A percentile compares a stretch with the other conserved stretches of the same genome.
These are phyloP conservation scores for Platygyra sinensis DNA, from an alignment of 64 coral and sea anemone species.

Conservation along the genomic window DNA sequence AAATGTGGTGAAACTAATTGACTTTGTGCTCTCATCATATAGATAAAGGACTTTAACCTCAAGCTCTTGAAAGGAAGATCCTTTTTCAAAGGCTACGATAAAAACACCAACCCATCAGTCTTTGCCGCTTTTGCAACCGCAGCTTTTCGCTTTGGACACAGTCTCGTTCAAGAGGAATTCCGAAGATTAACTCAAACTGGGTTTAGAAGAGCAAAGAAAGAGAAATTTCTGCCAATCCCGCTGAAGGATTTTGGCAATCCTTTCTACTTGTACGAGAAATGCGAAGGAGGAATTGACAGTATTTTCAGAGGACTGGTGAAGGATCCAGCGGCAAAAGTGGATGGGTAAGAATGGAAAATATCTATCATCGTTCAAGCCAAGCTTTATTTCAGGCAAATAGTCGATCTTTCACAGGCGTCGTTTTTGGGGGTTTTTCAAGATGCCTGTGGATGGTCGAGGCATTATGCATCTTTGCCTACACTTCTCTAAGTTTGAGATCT, in stretches of 20 bases:
- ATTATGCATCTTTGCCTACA: too few relatives aligned
- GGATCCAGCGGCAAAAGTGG: slow-evolving; percentile 8
- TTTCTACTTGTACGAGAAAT: slow-evolving; percentile 27
- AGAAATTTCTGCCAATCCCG: neutral
- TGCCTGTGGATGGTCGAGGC: too few relatives aligned
- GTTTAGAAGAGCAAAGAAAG: slow-evolving; percentile 5
- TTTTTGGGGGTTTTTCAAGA: too few relatives aligned
- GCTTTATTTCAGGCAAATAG: too few relatives aligned
- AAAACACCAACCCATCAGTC: neutral
- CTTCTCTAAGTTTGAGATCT: too few relatives aligned
- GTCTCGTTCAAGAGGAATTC: slow-evolving; percentile 34
- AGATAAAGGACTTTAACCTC: neutral
- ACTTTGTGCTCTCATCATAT: neutral
- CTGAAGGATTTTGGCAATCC: slow-evolving; percentile 18
- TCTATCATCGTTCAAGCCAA: neutral
- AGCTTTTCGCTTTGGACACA: slow-evolving; percentile 77
- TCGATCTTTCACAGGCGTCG: too few relatives aligned
- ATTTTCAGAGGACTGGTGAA: slow-evolving; percentile 36
- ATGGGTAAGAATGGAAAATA: slow-evolving; percentile 14
- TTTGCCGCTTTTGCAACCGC: slow-evolving; percentile 40
- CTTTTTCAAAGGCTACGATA: slow-evolving; percentile 30
- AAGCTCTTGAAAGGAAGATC: neutral
- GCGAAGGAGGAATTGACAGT: slow-evolving; percentile 37
- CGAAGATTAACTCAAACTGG: neutral
- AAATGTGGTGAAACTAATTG: too few relatives aligned